Evolutionary conservation across 1,140 invertebrate genomes (phyloP), one percentile per base, ranked within the genome.

Genomic region (Arion vulgaris): DNA sequence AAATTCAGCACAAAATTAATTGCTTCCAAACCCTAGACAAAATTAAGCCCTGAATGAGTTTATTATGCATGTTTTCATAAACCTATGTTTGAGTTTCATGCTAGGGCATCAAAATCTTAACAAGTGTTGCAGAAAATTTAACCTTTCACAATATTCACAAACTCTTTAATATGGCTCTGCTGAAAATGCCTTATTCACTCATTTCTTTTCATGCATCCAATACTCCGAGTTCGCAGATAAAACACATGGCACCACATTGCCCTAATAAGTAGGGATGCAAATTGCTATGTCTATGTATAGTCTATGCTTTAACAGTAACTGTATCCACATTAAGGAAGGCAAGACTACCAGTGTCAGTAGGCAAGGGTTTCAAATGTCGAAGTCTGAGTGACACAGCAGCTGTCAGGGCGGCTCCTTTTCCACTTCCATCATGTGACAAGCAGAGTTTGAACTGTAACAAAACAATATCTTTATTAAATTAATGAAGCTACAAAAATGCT

Each of bases 341-440:
- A 2, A 15, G 51, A 11, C 9, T 23, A 19, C 51, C 32, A 28
- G n/a, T 32, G n/a, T 66, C 62, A 32, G 62, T 7, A 23, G 62
- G 17, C 17, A 66, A 4, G 5, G 62, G n/a, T 17, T 83, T 74
- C 57, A 74, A 81, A 81, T 83, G 83, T 66, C 84, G 85, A 71
- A 88, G 81, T 82, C 88, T 82, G 38, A 87, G 82, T 26, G 97
- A 97, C 19, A 99, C 98, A 15, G 98, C 98, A 34, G 98, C 98
- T 0, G 99, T 97, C 41, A 99, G 93, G 62, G 98, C 98, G 45
- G 98, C 98, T 51, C 98, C 98, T 87, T 98, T 96, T 26, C 98
- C 98, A 91, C 97, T 98, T 49, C 98, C 98, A 91, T 99, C 98
- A 92, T 99, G 97, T 0, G 98, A 99, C 68, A 99, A 92, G 96